Base-by-base conservation (phyloP, 1,140 invertebrate genomes). In the Drosophila mayri region DNA sequence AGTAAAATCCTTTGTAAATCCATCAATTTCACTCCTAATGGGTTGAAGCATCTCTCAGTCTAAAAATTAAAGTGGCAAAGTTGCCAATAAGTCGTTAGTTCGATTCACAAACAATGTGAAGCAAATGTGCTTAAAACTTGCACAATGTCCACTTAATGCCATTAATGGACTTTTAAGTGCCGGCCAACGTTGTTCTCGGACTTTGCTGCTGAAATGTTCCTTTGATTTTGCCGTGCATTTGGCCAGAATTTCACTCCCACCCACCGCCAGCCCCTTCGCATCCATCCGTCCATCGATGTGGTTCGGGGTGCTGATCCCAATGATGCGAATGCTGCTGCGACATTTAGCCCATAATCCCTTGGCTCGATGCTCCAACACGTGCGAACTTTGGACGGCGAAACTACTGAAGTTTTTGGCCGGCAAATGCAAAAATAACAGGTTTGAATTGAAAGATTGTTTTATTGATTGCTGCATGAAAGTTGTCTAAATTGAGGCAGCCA, bases 111-210 rank as follows among this genome's bases (percentile, higher is more conserved):
- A 88, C 80, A 88, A 80, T 81, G 68, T 71, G 63, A 49, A 70
- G 74, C 65, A 79, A 88, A 78, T 87, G 85, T 80, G 80, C 80
- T 75, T 67, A 71, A 88, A 88, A 83, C 72, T 73, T 68, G 61
- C 65, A 84, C 68, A 84, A 84, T 88, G 85, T 90, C 73, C 85
- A 84, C 81, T 87, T 87, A 87, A 84, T 88, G 80, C 84, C 84
- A 88, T 90, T 88, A 88, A 88, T 90, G 84, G 84, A 88, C 80
- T 88, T 90, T 88, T 88, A 88, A 90, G 85, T 88, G 84, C 81
- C 74, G 70, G 57, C 80, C 80, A 88, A 81, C 85, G 83, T 75
- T 75, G 80, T 80, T 80, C 73, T 49, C 66, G 82, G 79, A 83
- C 84, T 87, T 85, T 74, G 70, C 78, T 83, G 79, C 76, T 70